Conservation (phyloP, 2,888 invertebrate genomes). For the Harpalus rufipes region DNA sequence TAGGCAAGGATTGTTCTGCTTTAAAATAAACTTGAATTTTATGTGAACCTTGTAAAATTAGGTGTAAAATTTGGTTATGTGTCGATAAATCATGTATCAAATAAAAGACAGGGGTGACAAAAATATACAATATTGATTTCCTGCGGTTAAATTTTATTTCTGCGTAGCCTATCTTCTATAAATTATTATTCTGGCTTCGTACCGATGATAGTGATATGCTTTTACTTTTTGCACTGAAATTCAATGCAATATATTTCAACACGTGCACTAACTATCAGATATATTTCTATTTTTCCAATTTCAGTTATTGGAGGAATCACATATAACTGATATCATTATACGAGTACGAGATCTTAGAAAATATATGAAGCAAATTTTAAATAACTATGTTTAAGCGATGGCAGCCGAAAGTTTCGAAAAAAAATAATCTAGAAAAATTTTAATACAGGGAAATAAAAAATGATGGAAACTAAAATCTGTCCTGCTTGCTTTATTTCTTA, state of each 20-base stretch:
- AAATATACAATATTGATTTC: constrained; percentile 23
- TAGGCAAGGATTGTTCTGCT: neutral
- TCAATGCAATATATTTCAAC: neutral
- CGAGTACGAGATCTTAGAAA: neutral
- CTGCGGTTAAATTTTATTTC: neutral
- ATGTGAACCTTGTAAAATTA: constrained; percentile 23
- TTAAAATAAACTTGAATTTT: constrained; percentile 1
- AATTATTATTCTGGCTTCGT: neutral
- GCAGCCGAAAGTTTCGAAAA: too few relatives aligned
- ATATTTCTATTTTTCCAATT: neutral
- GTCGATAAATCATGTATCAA: constrained; percentile 24
- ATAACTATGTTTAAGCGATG: too few relatives aligned
- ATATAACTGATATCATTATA: neutral
- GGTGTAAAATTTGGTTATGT: constrained; percentile 25
- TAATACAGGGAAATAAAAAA: too few relatives aligned
- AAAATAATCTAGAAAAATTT: too few relatives aligned
- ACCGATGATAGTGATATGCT: neutral
- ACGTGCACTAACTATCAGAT: constrained; percentile 1
- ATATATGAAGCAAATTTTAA: neutral
- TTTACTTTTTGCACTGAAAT: neutral
- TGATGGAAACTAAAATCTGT: too few relatives aligned
- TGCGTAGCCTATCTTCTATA: neutral
- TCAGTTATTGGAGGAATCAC: neutral
- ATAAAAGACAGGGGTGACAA: neutral
- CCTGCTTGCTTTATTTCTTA: too few relatives aligned